These are phyloP conservation scores for Rallus crepitans DNA, from an alignment of 2,797 vertebrate genomes.

Conservation along the genomic window DNA sequence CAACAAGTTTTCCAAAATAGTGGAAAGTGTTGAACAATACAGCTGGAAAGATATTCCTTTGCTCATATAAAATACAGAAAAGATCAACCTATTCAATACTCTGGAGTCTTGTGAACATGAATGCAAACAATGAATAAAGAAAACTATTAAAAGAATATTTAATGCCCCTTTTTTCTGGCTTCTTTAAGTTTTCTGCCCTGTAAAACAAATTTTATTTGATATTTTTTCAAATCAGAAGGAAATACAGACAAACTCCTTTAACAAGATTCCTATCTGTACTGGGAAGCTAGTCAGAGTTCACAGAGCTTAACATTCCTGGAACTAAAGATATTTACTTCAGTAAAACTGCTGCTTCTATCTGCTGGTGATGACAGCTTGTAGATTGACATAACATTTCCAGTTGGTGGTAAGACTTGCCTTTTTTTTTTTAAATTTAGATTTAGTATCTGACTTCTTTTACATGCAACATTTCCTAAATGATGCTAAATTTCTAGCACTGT, in stretches of 20 bases:
- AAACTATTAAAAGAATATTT: background rate
- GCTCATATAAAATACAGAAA: background rate
- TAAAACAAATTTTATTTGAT: background rate
- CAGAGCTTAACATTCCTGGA: slow-evolving; percentile 23
- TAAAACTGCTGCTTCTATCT: background rate
- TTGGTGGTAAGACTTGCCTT: background rate
- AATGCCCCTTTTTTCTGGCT: background rate
- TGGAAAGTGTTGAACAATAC: background rate
- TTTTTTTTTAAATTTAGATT: slow-evolving; percentile 18
- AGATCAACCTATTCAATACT: background rate
- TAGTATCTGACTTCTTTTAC: slow-evolving; percentile 39
- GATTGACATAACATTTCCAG: slow-evolving; percentile 14
- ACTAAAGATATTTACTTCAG: slow-evolving; percentile 17
- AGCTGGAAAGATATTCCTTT: background rate
- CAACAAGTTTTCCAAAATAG: slow-evolving; percentile 11
- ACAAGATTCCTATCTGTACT: slow-evolving; percentile 23
- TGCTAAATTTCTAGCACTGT: slow-evolving; percentile 42
- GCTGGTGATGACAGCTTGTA: slow-evolving; percentile 3
- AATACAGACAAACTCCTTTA: slow-evolving; percentile 33
- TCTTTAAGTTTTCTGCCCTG: background rate
- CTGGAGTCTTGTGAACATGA: background rate
- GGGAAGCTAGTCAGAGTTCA: slow-evolving; percentile 42
- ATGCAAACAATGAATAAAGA: background rate
- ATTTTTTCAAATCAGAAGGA: slow-evolving; percentile 34
- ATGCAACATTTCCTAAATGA: slow-evolving; percentile 50